Percentiles rank a stretch among this genome's conserved stretches.
phyloP scores from a whole-genome alignment of 2,797 vertebrate genomes.

The Hozukius guyotensis region DNA sequence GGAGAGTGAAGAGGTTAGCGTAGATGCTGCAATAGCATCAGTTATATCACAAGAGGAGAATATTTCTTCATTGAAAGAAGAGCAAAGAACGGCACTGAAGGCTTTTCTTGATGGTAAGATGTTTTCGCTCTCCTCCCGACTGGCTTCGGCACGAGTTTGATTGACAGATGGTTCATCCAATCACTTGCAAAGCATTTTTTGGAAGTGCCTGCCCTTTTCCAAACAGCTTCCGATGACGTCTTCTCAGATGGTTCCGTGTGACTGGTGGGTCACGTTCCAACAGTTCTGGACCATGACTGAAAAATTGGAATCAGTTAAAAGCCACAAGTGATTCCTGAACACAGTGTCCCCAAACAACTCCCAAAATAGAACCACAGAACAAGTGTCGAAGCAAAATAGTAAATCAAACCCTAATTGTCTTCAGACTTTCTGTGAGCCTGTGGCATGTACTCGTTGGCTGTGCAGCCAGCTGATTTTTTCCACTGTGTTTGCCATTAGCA shows the following conservation, averaged over 20 bases:
- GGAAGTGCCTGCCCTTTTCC: background rate
- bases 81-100: no score
- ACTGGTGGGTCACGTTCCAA: background rate
- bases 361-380: constrained; percentile 49
- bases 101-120: no score
- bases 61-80: no score
- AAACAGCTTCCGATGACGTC: background rate
- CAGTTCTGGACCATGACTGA: background rate
- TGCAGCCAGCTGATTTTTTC: constrained; percentile 15
- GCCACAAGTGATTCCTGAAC: constrained; percentile 4
- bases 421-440: constrained; percentile 16
- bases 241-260: background rate
- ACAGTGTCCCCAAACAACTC: constrained; percentile 19
- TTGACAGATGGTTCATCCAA: background rate
- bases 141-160: background rate
- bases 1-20: no score
- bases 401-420: constrained; percentile 28
- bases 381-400: background rate
- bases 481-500: constrained; percentile 24
- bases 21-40: no score
- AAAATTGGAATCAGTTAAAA: constrained; percentile 3
- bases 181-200: background rate
- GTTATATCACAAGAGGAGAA: no score
- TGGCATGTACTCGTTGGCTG: background rate
- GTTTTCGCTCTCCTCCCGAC: no score